Percentiles rank a stretch among this genome's conserved stretches.
Evolutionary conservation across 2,888 invertebrate species (phyloP).

Genomic region (Agrochola lychnidis): DNA sequence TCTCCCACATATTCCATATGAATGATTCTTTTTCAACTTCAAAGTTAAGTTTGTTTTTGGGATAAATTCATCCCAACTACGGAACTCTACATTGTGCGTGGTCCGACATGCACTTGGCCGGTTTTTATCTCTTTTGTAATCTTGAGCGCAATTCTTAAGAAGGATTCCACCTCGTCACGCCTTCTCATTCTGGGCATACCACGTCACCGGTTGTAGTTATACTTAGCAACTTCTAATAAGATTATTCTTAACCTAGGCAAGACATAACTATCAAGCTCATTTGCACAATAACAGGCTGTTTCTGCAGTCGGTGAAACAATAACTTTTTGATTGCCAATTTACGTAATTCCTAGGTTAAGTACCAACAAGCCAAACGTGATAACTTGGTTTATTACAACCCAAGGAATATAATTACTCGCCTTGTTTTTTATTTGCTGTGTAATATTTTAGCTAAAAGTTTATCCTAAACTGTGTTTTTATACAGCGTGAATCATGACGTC

Average conservation of each 20-base stretch:
- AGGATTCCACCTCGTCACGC: not conserved
- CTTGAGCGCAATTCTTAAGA: not conserved
- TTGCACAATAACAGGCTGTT: not conserved
- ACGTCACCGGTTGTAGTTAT: not conserved
- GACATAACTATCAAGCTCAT: not conserved
- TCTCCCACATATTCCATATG: too few species aligned
- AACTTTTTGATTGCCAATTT: constrained; percentile 18
- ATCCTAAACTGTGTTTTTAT: not conserved
- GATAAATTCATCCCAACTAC: too few species aligned
- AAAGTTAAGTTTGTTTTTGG: too few species aligned
- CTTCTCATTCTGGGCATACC: not conserved
- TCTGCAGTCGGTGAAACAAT: not conserved
- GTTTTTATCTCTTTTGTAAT: not conserved
- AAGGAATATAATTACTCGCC: not conserved
- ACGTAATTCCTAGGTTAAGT: not conserved
- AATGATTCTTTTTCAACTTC: too few species aligned
- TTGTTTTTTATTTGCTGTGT: not conserved
- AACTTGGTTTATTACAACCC: constrained; percentile 3
- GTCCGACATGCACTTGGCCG: too few species aligned
- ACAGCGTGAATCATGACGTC: not conserved
- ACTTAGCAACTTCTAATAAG: not conserved
- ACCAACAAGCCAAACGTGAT: not conserved
- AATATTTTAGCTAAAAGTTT: not conserved
- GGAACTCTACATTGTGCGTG: too few species aligned
- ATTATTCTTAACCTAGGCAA: not conserved